A percentile compares a stretch with the other conserved stretches of the same genome.
Conservation (phyloP, 2,888 invertebrate species). For the Blera fallax region DNA sequence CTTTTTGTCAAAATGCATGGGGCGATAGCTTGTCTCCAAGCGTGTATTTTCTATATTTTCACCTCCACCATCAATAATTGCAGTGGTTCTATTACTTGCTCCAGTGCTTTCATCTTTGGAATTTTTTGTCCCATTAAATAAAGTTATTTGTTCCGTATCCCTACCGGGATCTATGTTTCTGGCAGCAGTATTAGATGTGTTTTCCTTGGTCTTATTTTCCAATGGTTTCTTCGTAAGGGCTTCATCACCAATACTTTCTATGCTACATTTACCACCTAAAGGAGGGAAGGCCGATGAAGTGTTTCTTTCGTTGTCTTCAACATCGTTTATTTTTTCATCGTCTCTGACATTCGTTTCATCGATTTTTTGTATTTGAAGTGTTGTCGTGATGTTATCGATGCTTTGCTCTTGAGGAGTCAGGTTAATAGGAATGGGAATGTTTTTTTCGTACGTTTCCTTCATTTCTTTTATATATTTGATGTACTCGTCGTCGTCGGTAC, state of each 20-base stretch:
- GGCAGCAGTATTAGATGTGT: conserved; percentile 59
- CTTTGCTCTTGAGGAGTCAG: conserved; percentile 53
- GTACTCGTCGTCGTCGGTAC: conserved; percentile 61
- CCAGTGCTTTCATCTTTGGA: conserved; percentile 65
- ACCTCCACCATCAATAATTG: conserved; percentile 67
- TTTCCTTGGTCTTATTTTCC: conserved; percentile 52
- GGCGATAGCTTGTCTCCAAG: conserved; percentile 54
- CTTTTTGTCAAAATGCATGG: conserved; percentile 71
- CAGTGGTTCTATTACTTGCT: conserved; percentile 69
- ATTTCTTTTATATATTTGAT: conserved; percentile 66
- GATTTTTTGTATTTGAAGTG: conserved; percentile 69
- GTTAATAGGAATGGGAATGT: conserved; percentile 36
- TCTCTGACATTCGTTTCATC: conserved; percentile 64
- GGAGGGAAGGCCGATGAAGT: conserved; percentile 66
- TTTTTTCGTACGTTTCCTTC: conserved; percentile 59
- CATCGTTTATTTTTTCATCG: conserved; percentile 67
- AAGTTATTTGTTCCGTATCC: conserved; percentile 72
- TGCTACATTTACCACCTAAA: conserved; percentile 65
- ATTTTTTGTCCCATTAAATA: conserved; percentile 72
- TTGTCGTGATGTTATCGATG: conserved; percentile 70
- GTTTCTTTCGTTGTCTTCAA: conserved; percentile 66
- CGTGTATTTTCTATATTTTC: conserved; percentile 56
- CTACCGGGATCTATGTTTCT: conserved; percentile 61
- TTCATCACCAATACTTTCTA: conserved; percentile 68
- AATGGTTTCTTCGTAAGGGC: conserved; percentile 53